These are phyloP conservation scores for Philhelius pedissequus DNA, from an alignment of 2,888 invertebrate species.

Conservation along the genomic window DNA sequence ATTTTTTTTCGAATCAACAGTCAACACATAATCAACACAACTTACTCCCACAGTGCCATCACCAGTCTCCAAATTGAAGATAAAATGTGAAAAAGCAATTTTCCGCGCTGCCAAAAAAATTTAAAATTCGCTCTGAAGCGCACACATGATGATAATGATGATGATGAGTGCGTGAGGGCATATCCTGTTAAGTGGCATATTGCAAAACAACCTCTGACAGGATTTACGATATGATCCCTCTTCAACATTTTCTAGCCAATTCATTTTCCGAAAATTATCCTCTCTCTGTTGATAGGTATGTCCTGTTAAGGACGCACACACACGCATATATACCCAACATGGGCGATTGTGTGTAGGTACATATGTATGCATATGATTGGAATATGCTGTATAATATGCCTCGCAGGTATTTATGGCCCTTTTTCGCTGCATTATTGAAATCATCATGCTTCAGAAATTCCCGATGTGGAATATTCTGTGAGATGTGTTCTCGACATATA, in stretches of 20 bases:
- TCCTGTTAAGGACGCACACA: slow-evolving; percentile 36
- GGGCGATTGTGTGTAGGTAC: background rate
- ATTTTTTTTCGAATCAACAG: background rate
- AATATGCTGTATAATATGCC: slow-evolving; percentile 41
- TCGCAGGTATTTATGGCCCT: slow-evolving; percentile 51
- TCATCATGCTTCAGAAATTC: slow-evolving; percentile 65
- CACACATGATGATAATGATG: background rate
- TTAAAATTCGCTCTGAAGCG: slow-evolving; percentile 26
- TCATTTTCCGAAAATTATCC: slow-evolving; percentile 55
- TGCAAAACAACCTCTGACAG: slow-evolving; percentile 62
- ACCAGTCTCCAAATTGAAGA: background rate
- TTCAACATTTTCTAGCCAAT: slow-evolving; percentile 62
- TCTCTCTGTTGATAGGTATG: slow-evolving; percentile 48
- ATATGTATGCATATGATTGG: slow-evolving; percentile 34
- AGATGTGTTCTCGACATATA: slow-evolving; percentile 17
- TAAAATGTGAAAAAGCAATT: slow-evolving; percentile 58
- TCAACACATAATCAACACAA: slow-evolving; percentile 27
- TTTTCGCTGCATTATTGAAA: slow-evolving; percentile 62
- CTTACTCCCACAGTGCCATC: background rate
- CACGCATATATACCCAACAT: background rate
- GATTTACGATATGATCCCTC: slow-evolving; percentile 51
- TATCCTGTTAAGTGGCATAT: slow-evolving; percentile 62
- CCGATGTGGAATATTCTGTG: slow-evolving; percentile 37
- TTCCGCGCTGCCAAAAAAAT: slow-evolving; percentile 52
- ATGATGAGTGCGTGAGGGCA: slow-evolving; percentile 51